Base-by-base conservation (phyloP, 1,140 invertebrate genomes). In the Akabosia matsudoensis region DNA sequence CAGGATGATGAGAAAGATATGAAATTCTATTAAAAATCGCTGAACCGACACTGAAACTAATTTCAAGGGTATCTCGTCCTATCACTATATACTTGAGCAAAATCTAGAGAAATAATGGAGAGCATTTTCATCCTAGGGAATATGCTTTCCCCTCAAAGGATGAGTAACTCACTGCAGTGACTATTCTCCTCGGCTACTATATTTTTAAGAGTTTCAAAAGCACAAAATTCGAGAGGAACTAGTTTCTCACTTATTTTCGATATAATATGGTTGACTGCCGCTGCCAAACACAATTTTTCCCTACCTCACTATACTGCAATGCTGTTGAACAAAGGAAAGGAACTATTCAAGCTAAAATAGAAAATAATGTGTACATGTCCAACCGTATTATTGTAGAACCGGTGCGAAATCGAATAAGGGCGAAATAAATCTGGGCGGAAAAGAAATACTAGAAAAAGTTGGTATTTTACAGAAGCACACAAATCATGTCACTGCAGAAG, bases 11-110 rank as follows among this genome's bases (percentile, higher is more conserved):
- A 51, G 37, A 70, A 61, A 14, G 10, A 45, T 24, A 61, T 61
- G 54, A 67, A 67, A 67, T 67, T 67, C 61, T 67, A 67, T 67
- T 67, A 67, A 67, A 61, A 67, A 67, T 67, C 22, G 28, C 28
- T 67, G 61, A 67, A 67, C 61, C 61, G 31, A 67, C 3, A 67
- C 4, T 10, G 26, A 2, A 67, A 30, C 61, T 30, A 31, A 67
- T 67, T 67, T 67, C 61, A 67, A 67, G 61, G 61, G 26, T 67
- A 28, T 31, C 61, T 67, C 61, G 14, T 13, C 24, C 16, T 24
- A 61, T 67, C 61, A 67, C 61, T n/a, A n/a, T n/a, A 67, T 4
- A 56, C 10, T 4, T 16, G 54, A 56, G 54, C 10, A 67, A 67
- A 67, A 2, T 30, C 24, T 2, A 61, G 54, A n/a, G 54, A 61